Evolutionary conservation across 2,797 vertebrate species (phyloP), one percentile per base, ranked within the genome.

Genomic region (Salmo trutta): DNA sequence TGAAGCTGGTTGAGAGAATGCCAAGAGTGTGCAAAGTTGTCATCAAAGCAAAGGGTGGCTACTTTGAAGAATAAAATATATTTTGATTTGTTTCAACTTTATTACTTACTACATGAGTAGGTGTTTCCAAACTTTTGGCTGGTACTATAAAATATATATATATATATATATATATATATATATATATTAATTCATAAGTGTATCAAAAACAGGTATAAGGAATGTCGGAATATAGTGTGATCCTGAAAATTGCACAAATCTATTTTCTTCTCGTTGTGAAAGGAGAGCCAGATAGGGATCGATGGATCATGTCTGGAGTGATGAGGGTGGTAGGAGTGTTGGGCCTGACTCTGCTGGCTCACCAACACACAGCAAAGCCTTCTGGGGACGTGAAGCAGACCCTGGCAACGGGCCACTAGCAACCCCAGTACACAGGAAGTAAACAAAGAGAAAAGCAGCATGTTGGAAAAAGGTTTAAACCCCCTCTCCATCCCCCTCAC

Each of bases 211-310:
- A 89, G 87, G 90, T 90, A 80, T 86, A 91, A 89, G 84, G 88
- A 92, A 88, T 82, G 86, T 91, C 91, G 90, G 91, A 93, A 94
- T 93, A 92, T 93, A 93, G 89, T 92, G 91, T 92, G 19, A 75
- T 66, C 65, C 70, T 74, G 66, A 69, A 75, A 67, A 83, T 80
- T 80, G 78, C 82, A 83, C 78, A 75, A 66, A 77, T 76, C 77
- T 59, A 16, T 76, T 69, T 67, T 66, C 47, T 74, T 83, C 52
- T 75, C 75, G 79, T 75, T 77, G 79, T 79, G 66, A 78, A 76
- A 81, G 77, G 89, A 88, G 88, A 88, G 88, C 88, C 86, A 84
- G 88, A 86, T 79, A 71, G 74, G 75, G 79, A 75, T 72, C 82
- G 56, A 66, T 81, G 67, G 85, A 88, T 54, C 21, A 53, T 86